Evolutionary conservation across 2,888 invertebrate genomes (phyloP), one percentile per base, ranked within the genome.

Genomic region (Tetranychus truncatus): DNA sequence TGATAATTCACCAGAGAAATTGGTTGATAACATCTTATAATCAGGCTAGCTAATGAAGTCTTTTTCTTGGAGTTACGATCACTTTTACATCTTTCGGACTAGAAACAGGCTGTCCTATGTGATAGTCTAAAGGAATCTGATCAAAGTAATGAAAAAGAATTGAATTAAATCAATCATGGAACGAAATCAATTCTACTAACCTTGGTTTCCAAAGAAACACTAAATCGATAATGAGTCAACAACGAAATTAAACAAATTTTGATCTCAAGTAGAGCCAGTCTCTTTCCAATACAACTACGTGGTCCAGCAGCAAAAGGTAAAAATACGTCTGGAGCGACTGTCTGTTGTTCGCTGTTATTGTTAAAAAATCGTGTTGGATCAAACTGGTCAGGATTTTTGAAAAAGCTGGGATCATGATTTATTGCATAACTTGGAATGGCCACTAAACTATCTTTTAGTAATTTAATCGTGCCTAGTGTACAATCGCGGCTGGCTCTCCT

Each of bases 281-380:
- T 44, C 71, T 24, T 73, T 71, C 74, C 75, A 69, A 75, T 74
- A 46, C 75, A 75, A 73, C 67, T 74, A 24, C 75, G 55, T 5
- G 75, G 75, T 21, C 74, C 75, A 69, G 65, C 45, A 6, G 75
- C 75, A 71, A 75, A 75, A 1, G 75, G 75, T 3, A 75, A 24
- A 71, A 72, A 74, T 45, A 71, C 46, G 18, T 73, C 46, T 20
- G 34, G 6, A 24, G 15, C 66, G 5, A 66, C 7, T 9, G 6
- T 20, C 11, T 69, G 18, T 6, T 55, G 11, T 46, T 73, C 44
- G 6, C 21, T n/a, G n/a, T 69, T 55, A 20, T 73, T 18, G 18
- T 72, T 20, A 1, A 69, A 21, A 66, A 66, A 75, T 69, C 75
- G 66, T 45, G 73, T 45, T 15, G 73, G 75, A 45, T 55, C 65